Evolutionary conservation across 2,797 vertebrate genomes (phyloP).

Genomic region (Pteronotus mesoamericanus): DNA sequence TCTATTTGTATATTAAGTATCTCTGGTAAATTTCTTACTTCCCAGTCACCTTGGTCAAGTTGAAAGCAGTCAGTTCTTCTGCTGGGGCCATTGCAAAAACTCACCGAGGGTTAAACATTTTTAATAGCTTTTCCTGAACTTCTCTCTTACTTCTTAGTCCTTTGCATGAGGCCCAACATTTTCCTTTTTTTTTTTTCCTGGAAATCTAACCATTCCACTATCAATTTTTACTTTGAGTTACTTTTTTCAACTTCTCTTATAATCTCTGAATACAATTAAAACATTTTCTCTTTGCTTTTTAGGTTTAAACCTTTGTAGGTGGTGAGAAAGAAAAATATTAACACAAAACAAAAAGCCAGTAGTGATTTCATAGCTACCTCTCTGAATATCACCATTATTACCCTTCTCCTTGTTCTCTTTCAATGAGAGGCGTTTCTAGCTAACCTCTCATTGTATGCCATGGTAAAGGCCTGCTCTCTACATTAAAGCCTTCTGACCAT

Average conservation of each 20-base stretch:
- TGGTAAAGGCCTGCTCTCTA: not conserved
- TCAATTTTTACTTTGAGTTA: not conserved
- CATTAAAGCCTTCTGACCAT: not conserved
- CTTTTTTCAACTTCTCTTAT: not conserved
- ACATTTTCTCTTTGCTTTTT: not conserved
- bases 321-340: not conserved
- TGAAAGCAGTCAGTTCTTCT: not conserved
- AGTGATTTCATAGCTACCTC: not conserved
- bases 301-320: not conserved
- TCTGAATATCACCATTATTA: too few relatives aligned
- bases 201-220: not conserved
- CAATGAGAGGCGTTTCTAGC: not conserved
- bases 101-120: not conserved
- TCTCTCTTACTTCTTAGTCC: not conserved
- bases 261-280: not conserved
- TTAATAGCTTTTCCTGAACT: not conserved
- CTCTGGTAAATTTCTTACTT: not conserved
- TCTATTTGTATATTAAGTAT: not conserved
- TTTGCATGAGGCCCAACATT: not conserved
- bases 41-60: not conserved
- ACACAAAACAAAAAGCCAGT: not conserved
- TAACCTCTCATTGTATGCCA: not conserved
- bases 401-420: fast-evolving
- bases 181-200: not conserved
- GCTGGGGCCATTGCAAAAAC: not conserved